A percentile compares a stretch with the other conserved stretches of the same genome.
Evolutionary conservation across 2,113 vertebrate genomes (phyloP).

Genomic region (Pteropus alecto): DNA sequence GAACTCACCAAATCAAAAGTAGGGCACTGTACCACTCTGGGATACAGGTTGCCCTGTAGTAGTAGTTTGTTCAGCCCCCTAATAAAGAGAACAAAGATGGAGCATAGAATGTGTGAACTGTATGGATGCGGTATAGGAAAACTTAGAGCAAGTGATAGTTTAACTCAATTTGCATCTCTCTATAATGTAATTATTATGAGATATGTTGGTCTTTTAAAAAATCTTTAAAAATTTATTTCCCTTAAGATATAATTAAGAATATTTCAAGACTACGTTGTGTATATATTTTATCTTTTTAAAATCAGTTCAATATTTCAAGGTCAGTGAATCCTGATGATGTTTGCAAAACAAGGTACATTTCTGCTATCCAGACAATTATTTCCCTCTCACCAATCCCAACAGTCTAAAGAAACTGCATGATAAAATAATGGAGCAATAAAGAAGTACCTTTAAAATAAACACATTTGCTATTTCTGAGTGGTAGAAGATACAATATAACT

Average conservation of each 20-base stretch:
- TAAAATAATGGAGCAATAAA: neutral
- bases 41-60: neutral
- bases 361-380: fast-evolving
- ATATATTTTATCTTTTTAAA: neutral
- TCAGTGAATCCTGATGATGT: neutral
- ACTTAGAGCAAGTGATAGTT: neutral
- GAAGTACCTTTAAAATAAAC: neutral
- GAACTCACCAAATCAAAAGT: neutral
- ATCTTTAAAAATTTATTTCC: neutral
- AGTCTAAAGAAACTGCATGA: neutral
- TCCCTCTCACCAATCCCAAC: neutral
- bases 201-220: neutral
- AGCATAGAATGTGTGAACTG: fast-evolving
- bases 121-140: fast-evolving
- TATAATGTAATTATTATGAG: neutral
- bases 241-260: neutral
- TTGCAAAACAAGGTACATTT: neutral
- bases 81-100: neutral
- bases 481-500: neutral
- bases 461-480: neutral
- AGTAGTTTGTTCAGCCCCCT: neutral
- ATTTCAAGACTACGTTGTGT: neutral
- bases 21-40: neutral
- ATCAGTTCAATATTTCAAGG: neutral
- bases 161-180: neutral